phyloP scores from a whole-genome alignment of 2,888 invertebrate species.

The Spatulosminthurus flaviceps region DNA sequence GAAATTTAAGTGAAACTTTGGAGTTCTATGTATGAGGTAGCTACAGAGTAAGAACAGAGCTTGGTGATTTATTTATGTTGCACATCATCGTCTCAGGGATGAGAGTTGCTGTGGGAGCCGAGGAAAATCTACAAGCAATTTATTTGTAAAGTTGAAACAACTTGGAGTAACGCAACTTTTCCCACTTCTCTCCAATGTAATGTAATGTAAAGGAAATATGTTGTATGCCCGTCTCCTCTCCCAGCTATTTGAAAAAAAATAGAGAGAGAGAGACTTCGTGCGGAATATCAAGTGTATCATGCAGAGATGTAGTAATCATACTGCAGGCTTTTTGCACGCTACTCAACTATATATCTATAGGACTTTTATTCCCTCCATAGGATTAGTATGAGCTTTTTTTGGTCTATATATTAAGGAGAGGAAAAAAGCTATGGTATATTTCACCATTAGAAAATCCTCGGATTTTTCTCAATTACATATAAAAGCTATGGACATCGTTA shows the following conservation, averaged over 20 bases:
- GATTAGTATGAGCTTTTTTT: too few relatives aligned
- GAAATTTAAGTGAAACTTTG: too few relatives aligned
- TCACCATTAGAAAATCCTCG: too few relatives aligned
- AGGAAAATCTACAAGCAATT: constrained; percentile 45
- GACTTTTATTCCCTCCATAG: too few relatives aligned
- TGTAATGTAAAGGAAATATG: not conserved
- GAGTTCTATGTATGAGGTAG: not conserved
- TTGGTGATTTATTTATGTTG: constrained; percentile 45
- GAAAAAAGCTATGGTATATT: too few relatives aligned
- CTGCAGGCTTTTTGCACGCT: constrained; percentile 26
- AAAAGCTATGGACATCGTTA: not conserved
- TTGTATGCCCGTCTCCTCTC: not conserved
- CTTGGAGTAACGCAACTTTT: constrained; percentile 30
- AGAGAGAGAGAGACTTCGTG: too few relatives aligned
- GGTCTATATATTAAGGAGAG: too few relatives aligned
- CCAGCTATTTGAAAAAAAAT: not conserved
- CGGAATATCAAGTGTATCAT: too few relatives aligned
- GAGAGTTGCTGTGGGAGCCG: constrained; percentile 36
- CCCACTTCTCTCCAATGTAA: not conserved
- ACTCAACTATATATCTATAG: not conserved
- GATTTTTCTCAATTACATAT: too few relatives aligned
- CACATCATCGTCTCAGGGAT: constrained; percentile 38
- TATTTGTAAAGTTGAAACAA: constrained; percentile 45
- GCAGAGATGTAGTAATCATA: not conserved
- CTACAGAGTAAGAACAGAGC: constrained; percentile 6